Conservation (phyloP, 2,797 vertebrate species). For the Microtus agrestis region DNA sequence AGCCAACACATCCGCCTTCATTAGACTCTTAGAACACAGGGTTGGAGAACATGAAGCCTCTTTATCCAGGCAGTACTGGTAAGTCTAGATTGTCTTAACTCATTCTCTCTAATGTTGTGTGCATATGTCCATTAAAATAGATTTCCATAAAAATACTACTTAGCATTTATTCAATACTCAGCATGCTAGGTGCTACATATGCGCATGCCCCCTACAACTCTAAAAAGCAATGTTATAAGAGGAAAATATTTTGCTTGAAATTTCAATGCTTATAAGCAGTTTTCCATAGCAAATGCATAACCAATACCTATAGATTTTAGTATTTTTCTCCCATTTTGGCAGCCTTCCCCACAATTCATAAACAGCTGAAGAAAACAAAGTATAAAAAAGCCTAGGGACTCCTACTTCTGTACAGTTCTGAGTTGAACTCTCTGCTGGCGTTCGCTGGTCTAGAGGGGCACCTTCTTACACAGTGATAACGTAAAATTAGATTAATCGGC, state of each 20-base stretch:
- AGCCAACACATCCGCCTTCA: slow-evolving; percentile 11
- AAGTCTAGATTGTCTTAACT: slow-evolving; percentile 7
- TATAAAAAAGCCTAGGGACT: neutral
- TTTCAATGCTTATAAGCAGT: neutral
- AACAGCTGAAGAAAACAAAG: neutral
- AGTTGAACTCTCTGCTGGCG: neutral
- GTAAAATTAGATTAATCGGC: slow-evolving; percentile 80
- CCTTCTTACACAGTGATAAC: slow-evolving; percentile 42
- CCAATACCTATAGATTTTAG: neutral
- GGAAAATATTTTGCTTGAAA: slow-evolving; percentile 11
- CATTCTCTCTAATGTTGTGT: slow-evolving; percentile 18
- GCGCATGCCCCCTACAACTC: neutral
- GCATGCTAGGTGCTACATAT: neutral
- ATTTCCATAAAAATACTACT: neutral
- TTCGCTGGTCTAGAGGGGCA: slow-evolving; percentile 54
- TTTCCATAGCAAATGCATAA: neutral
- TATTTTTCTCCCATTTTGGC: slow-evolving; percentile 4
- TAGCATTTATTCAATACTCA: neutral
- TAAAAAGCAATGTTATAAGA: neutral
- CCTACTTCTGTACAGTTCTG: neutral
- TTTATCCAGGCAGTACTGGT: slow-evolving; percentile 43
- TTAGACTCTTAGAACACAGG: slow-evolving; percentile 13
- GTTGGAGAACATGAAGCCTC: neutral
- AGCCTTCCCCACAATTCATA: neutral
- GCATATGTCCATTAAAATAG: neutral